Conservation (phyloP, 2,888 invertebrate species). For the Dasypogon diadema region DNA sequence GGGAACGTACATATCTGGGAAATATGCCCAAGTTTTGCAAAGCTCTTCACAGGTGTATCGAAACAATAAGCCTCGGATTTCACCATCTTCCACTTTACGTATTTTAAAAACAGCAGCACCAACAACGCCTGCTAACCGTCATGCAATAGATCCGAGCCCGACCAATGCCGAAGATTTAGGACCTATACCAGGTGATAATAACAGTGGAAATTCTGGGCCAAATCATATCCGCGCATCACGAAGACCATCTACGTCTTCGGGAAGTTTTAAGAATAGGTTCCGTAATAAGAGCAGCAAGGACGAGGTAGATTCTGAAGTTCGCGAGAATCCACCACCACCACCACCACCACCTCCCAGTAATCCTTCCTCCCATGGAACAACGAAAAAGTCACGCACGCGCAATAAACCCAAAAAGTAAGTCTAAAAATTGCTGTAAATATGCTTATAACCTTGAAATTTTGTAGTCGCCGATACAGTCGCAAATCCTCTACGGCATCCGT, state of each 20-base stretch:
- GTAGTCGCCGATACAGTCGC: slow-evolving; percentile 57
- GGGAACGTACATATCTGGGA: slow-evolving; percentile 87
- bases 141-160: slow-evolving; percentile 74
- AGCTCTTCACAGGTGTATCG: slow-evolving; percentile 80
- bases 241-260: slow-evolving; percentile 67
- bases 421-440: slow-evolving; percentile 34
- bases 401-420: slow-evolving; percentile 58
- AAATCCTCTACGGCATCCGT: slow-evolving; percentile 65
- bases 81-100: slow-evolving; percentile 76
- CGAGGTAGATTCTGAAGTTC: slow-evolving; percentile 63
- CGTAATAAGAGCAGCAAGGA: slow-evolving; percentile 67
- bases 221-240: slow-evolving; percentile 70
- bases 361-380: neutral
- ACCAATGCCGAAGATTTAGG: slow-evolving; percentile 72
- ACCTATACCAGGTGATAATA: slow-evolving; percentile 71
- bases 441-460: slow-evolving; percentile 53
- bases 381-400: slow-evolving; percentile 52
- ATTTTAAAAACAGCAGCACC: slow-evolving; percentile 84
- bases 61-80: slow-evolving; percentile 73
- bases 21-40: slow-evolving; percentile 88
- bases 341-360: slow-evolving; percentile 46
- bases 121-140: slow-evolving; percentile 16
- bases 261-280: slow-evolving; percentile 74
- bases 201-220: slow-evolving; percentile 69
- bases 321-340: slow-evolving; percentile 42